Percentiles rank a stretch among this genome's conserved stretches.
Conservation (phyloP, 2,888 invertebrate genomes). For the Lasioglossum malachurum region DNA sequence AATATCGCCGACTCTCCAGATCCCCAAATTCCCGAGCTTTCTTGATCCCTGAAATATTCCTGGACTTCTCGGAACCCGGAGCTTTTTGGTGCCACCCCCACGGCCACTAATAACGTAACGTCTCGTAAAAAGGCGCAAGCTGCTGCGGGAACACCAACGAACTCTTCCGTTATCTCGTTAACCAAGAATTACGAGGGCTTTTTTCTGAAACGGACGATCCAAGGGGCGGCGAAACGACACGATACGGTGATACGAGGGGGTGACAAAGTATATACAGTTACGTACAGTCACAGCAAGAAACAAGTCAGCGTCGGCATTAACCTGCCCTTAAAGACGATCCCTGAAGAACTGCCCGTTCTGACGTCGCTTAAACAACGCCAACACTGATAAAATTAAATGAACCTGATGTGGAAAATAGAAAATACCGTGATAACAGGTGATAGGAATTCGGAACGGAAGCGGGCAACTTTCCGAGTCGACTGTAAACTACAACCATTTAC, state of each 20-base stretch:
- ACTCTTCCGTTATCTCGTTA: not conserved
- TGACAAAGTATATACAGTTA: conserved; percentile 54
- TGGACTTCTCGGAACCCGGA: not conserved
- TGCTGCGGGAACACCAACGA: not conserved
- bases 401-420: not conserved
- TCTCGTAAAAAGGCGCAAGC: conserved; percentile 7
- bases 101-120: not conserved
- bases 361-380: not conserved
- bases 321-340: not conserved
- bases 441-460: not conserved
- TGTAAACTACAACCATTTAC: conserved; percentile 55
- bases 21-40: not conserved
- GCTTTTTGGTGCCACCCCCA: not conserved
- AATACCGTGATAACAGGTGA: not conserved
- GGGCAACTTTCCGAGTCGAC: not conserved
- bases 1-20: not conserved
- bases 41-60: not conserved
- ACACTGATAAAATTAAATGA: not conserved
- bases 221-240: conserved; percentile 12
- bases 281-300: not conserved
- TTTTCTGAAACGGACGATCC: conserved; percentile 42
- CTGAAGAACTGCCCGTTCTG: not conserved
- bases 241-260: conserved; percentile 33
- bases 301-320: not conserved
- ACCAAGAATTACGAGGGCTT: conserved; percentile 32